Conservation (phyloP, 2,797 vertebrate species). For the Oceanodroma leucorhoa region DNA sequence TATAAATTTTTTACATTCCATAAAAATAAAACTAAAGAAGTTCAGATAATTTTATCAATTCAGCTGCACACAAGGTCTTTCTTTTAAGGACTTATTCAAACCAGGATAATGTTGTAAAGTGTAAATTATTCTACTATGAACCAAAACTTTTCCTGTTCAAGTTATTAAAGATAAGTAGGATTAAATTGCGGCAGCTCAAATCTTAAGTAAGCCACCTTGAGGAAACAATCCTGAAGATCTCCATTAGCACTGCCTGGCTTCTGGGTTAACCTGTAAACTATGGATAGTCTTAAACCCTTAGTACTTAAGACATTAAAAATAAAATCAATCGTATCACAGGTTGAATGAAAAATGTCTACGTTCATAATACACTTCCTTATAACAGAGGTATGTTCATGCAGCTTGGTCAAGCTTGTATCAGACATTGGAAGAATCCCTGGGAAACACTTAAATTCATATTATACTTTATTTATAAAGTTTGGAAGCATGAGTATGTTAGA, state of each 20-base stretch:
- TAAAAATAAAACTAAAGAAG: conserved; percentile 14
- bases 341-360: background rate
- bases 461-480: background rate
- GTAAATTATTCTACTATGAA: background rate
- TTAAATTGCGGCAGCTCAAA: background rate
- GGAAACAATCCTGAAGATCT: background rate
- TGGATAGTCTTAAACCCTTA: background rate
- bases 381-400: background rate
- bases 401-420: background rate
- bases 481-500: background rate
- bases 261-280: background rate
- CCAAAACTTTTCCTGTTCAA: background rate
- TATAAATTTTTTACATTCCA: background rate
- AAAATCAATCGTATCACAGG: background rate
- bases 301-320: background rate
- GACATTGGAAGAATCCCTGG: background rate
- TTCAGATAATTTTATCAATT: background rate
- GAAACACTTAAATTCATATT: background rate
- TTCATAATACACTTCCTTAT: background rate
- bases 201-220: background rate
- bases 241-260: background rate
- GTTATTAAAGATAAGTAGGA: background rate
- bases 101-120: background rate
- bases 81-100: background rate
- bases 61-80: background rate